phyloP scores from a whole-genome alignment of 2,797 vertebrate species.

The Hippoglossus hippoglossus region DNA sequence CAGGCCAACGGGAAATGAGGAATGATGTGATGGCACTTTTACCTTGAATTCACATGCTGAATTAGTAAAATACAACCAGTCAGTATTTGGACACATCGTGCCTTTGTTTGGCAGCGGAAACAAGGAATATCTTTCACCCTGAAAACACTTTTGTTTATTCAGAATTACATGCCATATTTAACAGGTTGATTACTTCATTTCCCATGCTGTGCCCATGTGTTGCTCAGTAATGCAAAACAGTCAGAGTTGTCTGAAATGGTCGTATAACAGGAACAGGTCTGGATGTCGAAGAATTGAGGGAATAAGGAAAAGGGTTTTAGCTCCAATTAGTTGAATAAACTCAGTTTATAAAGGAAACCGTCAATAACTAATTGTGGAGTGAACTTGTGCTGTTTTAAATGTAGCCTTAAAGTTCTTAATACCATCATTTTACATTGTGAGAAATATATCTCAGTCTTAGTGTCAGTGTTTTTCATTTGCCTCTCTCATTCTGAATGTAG shows the following conservation, averaged over 20 bases:
- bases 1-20: conserved; percentile 27
- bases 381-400: neutral
- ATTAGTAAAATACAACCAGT: conserved; percentile 19
- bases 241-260: conserved; percentile 22
- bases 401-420: too few species aligned
- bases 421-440: neutral
- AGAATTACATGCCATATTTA: conserved; percentile 53
- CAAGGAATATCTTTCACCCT: conserved; percentile 28
- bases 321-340: conserved; percentile 3
- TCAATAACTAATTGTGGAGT: neutral
- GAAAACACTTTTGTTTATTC: conserved; percentile 53
- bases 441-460: neutral
- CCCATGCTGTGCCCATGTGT: conserved; percentile 54
- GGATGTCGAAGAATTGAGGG: conserved; percentile 5
- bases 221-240: conserved; percentile 51
- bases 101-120: conserved; percentile 49
- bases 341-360: neutral
- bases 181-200: conserved; percentile 56
- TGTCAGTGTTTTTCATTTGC: neutral
- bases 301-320: neutral
- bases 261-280: neutral
- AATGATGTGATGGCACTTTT: conserved; percentile 49
- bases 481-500: neutral
- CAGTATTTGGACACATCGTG: conserved; percentile 39
- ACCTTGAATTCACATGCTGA: conserved; percentile 26